A percentile compares a stretch with the other conserved stretches of the same genome.
Conservation (phyloP, 2,113 vertebrate species). For the Menidia beryllina region DNA sequence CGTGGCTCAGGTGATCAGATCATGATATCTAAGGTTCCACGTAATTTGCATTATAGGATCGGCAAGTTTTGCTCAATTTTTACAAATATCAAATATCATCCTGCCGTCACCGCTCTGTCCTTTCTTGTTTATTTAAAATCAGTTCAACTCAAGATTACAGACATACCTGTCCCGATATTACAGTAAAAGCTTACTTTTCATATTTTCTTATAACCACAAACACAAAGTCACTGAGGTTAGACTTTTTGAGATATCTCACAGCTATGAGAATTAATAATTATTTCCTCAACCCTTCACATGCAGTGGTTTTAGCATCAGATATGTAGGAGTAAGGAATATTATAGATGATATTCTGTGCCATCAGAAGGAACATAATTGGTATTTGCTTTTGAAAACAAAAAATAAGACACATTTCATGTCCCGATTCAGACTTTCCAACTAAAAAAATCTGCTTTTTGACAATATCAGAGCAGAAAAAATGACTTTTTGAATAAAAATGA, state of each 20-base stretch:
- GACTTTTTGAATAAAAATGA: neutral
- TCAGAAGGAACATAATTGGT: too few species aligned
- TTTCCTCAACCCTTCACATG: neutral
- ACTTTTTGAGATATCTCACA: neutral
- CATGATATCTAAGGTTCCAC: neutral
- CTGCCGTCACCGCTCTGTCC: neutral
- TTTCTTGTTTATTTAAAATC: neutral
- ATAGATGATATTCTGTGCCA: slow-evolving; percentile 1
- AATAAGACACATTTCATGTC: neutral
- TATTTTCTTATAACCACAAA: neutral
- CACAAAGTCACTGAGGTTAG: neutral
- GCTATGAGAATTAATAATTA: neutral
- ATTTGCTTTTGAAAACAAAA: too few species aligned
- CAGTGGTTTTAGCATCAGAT: neutral
- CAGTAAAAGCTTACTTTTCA: slow-evolving; percentile 10
- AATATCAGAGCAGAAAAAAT: neutral
- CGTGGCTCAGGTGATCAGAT: slow-evolving; percentile 81
- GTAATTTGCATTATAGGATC: neutral
- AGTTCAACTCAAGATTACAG: too few species aligned
- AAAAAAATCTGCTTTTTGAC: neutral
- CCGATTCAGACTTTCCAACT: neutral
- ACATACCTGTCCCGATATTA: slow-evolving; percentile 4
- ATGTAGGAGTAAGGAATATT: neutral
- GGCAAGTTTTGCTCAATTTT: too few species aligned
- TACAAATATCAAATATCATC: too few species aligned